Conservation (phyloP, 2,797 vertebrate species). For the Dallia pectoralis region DNA sequence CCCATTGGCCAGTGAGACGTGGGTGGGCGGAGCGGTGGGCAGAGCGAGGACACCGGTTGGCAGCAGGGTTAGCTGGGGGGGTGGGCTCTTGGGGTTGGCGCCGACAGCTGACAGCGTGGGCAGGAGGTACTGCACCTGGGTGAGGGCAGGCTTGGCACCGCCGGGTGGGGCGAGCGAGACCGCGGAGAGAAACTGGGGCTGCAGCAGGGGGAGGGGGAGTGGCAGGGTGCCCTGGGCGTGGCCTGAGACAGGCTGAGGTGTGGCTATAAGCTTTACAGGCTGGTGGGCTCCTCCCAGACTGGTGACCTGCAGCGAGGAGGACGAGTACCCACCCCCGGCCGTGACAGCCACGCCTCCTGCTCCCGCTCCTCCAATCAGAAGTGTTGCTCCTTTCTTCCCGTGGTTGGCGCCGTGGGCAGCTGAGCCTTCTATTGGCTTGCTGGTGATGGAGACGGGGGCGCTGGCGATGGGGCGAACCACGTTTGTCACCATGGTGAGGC, state of each 20-base stretch:
- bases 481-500: slow-evolving; percentile 76
- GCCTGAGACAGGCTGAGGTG: slow-evolving; percentile 51
- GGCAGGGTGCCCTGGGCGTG: slow-evolving; percentile 38
- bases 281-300: slow-evolving; percentile 68
- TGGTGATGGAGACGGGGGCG: slow-evolving; percentile 81
- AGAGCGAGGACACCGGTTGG: slow-evolving; percentile 75
- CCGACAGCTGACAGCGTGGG: slow-evolving; percentile 69
- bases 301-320: slow-evolving; percentile 73
- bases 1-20: slow-evolving; percentile 72
- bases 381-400: slow-evolving; percentile 65
- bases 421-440: slow-evolving; percentile 73
- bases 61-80: slow-evolving; percentile 69
- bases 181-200: slow-evolving; percentile 73
- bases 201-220: slow-evolving; percentile 74
- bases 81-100: slow-evolving; percentile 59
- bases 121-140: slow-evolving; percentile 86
- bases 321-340: slow-evolving; percentile 76
- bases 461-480: slow-evolving; percentile 82
- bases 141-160: slow-evolving; percentile 64
- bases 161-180: slow-evolving; percentile 61
- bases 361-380: slow-evolving; percentile 63
- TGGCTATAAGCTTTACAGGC: slow-evolving; percentile 79
- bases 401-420: slow-evolving; percentile 49
- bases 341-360: slow-evolving; percentile 59
- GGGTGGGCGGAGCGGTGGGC: slow-evolving; percentile 57